Percentiles rank a stretch among this genome's conserved stretches.
phyloP scores from a whole-genome alignment of 2,113 vertebrate species.

The Ceyx melanurus region DNA sequence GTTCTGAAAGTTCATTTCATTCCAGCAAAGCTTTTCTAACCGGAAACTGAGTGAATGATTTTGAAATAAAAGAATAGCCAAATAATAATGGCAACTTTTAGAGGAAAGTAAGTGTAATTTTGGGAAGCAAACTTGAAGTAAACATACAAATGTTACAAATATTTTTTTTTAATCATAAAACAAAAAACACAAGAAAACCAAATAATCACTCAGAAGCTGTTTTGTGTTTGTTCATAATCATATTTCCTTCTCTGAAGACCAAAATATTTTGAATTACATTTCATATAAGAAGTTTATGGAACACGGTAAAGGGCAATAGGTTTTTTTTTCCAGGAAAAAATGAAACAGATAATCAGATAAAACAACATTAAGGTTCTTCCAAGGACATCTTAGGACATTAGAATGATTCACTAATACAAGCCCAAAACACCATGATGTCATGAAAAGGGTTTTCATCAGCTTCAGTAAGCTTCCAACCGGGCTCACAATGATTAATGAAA shows the following conservation, averaged over 20 bases:
- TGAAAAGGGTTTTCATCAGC: neutral
- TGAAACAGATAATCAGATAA: slow-evolving; percentile 30
- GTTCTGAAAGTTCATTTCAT: slow-evolving; percentile 46
- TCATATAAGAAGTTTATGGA: neutral
- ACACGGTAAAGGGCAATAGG: neutral
- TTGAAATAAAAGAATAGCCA: neutral
- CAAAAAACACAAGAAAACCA: neutral
- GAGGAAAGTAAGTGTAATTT: neutral
- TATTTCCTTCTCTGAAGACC: neutral
- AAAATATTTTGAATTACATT: neutral
- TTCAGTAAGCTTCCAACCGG: neutral
- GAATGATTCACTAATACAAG: neutral
- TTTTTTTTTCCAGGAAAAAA: slow-evolving; percentile 26
- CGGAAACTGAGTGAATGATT: neutral
- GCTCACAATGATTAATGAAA: neutral
- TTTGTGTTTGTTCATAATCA: neutral
- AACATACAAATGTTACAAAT: neutral
- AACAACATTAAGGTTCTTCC: neutral
- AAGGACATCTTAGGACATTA: neutral
- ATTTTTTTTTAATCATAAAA: neutral
- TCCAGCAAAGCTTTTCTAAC: slow-evolving; percentile 40
- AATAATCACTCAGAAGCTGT: neutral
- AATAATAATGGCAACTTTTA: slow-evolving; percentile 11
- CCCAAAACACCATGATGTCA: neutral
- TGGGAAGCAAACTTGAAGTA: neutral